Evolutionary conservation across 2,888 invertebrate genomes (phyloP), one percentile per base, ranked within the genome.

Genomic region (Keiferia lycopersicella): DNA sequence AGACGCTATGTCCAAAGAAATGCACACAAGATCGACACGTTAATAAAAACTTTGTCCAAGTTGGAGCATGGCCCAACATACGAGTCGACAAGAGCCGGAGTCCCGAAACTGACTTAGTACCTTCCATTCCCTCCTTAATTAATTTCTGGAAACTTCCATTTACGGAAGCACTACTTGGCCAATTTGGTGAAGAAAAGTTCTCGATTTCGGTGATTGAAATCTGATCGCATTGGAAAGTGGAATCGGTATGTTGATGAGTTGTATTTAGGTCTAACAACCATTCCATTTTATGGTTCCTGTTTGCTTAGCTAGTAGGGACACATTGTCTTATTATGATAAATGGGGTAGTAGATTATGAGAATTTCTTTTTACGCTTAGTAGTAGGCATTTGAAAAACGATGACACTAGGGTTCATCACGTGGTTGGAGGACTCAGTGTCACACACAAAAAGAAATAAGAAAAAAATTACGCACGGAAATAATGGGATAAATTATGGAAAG

Each of bases 1-100:
- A n/a, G n/a, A n/a, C n/a, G n/a, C n/a, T n/a, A n/a, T n/a, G n/a
- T n/a, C 58, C 16, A 14, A 18, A 39, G 39, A 0, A 16, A 26
- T 56, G 30, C 34, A 51, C 51, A 39, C 30, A 48, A 41, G 48
- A 58, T 61, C 62, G 62, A 62, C 18, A 71, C 78, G 73, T 76
- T 75, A 73, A 73, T 81, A 83, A 84, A 83, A 83, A 81, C 74
- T 82, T 83, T 66, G 57, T 26, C 65, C 61, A 63, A 70, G 70
- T 71, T 74, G 72, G 74, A 74, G 72, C 73, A 71, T 66, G 73
- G 74, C 72, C 71, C 70, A 66, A 60, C 68, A 67, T 64, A 66
- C 64, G 67, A 56, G n/a, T 34, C 56, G 30, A 16, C 30, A 26
- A 16, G 65, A 72, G 69, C 67, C 51, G 14, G 12, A 66, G 68